Evolutionary conservation across 1,140 invertebrate genomes (phyloP).

Genomic region (Drosophila navojoa): DNA sequence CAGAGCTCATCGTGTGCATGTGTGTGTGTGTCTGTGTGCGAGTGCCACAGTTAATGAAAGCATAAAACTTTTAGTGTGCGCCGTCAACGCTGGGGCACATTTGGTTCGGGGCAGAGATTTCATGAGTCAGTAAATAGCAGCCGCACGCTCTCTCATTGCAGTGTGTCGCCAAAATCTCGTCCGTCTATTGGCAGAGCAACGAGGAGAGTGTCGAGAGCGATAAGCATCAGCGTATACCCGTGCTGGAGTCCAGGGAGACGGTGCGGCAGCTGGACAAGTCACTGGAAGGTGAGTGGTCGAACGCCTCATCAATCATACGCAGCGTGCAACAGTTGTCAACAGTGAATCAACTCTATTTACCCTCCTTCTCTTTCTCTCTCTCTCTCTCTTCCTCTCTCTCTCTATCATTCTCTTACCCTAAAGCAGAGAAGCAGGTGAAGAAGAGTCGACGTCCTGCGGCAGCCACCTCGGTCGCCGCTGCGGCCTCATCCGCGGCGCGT

Average conservation of each 20-base stretch:
- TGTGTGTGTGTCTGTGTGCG: slow-evolving; percentile 62
- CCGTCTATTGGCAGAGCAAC: slow-evolving; percentile 92
- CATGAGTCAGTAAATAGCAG: slow-evolving; percentile 44
- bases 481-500: slow-evolving; percentile 44
- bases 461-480: slow-evolving; percentile 61
- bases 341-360: slow-evolving; percentile 16
- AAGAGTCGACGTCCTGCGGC: slow-evolving; percentile 73
- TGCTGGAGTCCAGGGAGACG: slow-evolving; percentile 88
- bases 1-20: slow-evolving; percentile 58
- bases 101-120: slow-evolving; percentile 52
- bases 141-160: slow-evolving; percentile 55
- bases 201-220: slow-evolving; percentile 92
- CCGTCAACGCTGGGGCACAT: slow-evolving; percentile 52
- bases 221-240: slow-evolving; percentile 87
- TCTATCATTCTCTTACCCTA: not conserved
- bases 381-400: slow-evolving; percentile 5
- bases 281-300: slow-evolving; percentile 68
- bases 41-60: slow-evolving; percentile 71
- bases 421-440: slow-evolving; percentile 72
- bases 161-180: slow-evolving; percentile 93
- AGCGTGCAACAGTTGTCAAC: slow-evolving; percentile 60
- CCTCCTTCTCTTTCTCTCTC: slow-evolving; percentile 1
- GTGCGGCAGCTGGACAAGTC: slow-evolving; percentile 83
- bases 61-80: slow-evolving; percentile 76
- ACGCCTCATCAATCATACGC: slow-evolving; percentile 39